Base-by-base conservation (phyloP, 2,797 vertebrate genomes). In the Squalus acanthias region DNA sequence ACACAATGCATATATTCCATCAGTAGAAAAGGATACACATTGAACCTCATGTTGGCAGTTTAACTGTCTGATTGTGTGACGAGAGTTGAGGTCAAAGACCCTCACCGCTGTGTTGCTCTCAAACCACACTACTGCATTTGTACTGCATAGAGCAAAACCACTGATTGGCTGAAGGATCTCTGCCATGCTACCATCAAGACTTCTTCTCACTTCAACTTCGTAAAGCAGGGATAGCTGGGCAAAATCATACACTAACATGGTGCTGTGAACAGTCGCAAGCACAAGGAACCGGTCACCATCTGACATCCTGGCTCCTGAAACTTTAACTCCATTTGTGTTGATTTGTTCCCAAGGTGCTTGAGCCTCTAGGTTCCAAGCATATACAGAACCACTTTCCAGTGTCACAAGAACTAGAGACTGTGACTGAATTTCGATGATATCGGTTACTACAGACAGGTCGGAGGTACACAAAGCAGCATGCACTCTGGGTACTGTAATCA, bases 31-130 rank as follows among this genome's bases (percentile, higher is more conserved):
- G 76, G 96, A 97, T 96, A 98, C 96, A 96, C 97, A 98, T 67
- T 97, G 98, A n/a, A 98, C 98, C 70, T 65, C 96, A 96, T 97
- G 97, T 96, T 96, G 96, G 96, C 98, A 98, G 39, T 96, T 96
- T 65, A 98, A 95, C 95, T 96, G 96, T 57, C 96, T 96, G 95
- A 96, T 2, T 9, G 96, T 97, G 50, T 95, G 96, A 29, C 96
- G 96, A 63, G 92, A 97, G 85, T 96, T 97, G 53, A 97, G 65
- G 0, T 97, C 96, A 96, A 98, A 98, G 63, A 98, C 95, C 17
- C 96, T 97, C 50, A 98, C 97, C 91, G 91, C 97, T 74, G 96
- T 97, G 57, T 97, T 96, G 20, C 96, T 97, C 96, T 96, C 97
- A 97, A 98, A 98, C 97, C 98, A 98, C 65, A 97, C 95, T 67